phyloP scores from a whole-genome alignment of 2,113 vertebrate species.

The Cryptotis parvus region DNA sequence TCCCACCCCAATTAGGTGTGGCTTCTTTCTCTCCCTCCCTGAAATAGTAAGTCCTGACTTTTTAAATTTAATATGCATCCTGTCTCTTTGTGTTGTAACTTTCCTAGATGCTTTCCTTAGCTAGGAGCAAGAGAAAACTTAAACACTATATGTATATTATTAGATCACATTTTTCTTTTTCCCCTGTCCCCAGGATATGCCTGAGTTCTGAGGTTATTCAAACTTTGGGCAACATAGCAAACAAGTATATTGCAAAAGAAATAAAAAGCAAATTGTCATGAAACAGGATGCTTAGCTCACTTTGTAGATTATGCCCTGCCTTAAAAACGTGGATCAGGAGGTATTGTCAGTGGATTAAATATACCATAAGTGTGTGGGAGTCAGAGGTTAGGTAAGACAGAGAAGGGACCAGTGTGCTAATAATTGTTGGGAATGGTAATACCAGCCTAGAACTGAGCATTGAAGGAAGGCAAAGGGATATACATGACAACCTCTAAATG shows the following conservation, averaged over 20 bases:
- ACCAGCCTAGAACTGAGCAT: too few species aligned
- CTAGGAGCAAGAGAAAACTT: neutral
- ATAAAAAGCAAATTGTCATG: constrained; percentile 5
- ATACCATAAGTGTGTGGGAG: too few species aligned
- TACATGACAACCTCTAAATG: too few species aligned
- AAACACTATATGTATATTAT: neutral
- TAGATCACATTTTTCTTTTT: neutral
- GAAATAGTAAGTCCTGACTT: neutral
- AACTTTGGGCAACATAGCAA: constrained; percentile 25
- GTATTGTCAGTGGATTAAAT: too few species aligned
- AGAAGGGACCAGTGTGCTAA: too few species aligned
- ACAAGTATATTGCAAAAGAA: constrained; percentile 3
- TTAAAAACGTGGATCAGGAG: too few species aligned
- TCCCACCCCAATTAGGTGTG: neutral
- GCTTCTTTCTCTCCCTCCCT: constrained; percentile 35
- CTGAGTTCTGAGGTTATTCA: constrained; percentile 25
- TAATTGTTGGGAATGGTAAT: too few species aligned
- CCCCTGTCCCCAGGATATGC: neutral
- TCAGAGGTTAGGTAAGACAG: too few species aligned
- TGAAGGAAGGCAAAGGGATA: too few species aligned
- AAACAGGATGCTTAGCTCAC: constrained; percentile 25
- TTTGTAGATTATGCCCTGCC: too few species aligned
- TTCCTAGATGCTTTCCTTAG: neutral
- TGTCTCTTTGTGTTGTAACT: neutral
- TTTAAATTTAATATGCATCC: too few species aligned